Conservation (phyloP, 2,797 vertebrate species). For the Sebastes hubbsi region DNA sequence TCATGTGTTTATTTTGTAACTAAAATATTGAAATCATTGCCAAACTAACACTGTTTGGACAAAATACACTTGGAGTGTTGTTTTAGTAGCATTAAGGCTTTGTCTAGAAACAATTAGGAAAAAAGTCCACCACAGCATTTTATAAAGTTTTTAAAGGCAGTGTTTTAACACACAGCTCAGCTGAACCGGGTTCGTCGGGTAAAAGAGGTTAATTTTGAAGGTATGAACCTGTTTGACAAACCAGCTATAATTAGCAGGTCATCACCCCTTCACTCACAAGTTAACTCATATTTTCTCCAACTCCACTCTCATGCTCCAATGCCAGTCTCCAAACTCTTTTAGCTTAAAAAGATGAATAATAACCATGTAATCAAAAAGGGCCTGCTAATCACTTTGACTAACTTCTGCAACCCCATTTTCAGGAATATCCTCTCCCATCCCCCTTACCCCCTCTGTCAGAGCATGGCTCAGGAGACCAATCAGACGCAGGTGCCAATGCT, state of each 20-base stretch:
- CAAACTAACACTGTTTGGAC: too few species aligned
- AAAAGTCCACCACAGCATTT: too few species aligned
- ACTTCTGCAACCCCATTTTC: conserved; percentile 68
- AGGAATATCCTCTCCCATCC: conserved; percentile 82
- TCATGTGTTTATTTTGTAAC: too few species aligned
- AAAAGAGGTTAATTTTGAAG: neutral
- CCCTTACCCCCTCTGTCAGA: conserved; percentile 76
- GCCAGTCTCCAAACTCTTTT: conserved; percentile 63
- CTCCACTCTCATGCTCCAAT: conserved; percentile 50
- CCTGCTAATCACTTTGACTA: conserved; percentile 53
- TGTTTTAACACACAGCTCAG: too few species aligned
- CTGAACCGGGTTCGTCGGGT: too few species aligned
- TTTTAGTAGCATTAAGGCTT: too few species aligned
- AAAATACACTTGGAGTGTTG: too few species aligned
- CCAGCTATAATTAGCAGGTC: neutral
- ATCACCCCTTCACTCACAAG: conserved; percentile 1
- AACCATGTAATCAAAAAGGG: conserved; percentile 15
- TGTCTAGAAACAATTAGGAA: too few species aligned
- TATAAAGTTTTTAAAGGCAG: too few species aligned
- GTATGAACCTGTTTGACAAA: neutral
- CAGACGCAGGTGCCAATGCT: conserved; percentile 93
- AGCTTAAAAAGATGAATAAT: conserved; percentile 8
- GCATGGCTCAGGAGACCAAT: conserved; percentile 94
- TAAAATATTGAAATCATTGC: too few species aligned
- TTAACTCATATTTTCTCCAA: conserved; percentile 2